These are phyloP conservation scores for Tapirus terrestris DNA, from an alignment of 2,113 vertebrate genomes.

Conservation along the genomic window DNA sequence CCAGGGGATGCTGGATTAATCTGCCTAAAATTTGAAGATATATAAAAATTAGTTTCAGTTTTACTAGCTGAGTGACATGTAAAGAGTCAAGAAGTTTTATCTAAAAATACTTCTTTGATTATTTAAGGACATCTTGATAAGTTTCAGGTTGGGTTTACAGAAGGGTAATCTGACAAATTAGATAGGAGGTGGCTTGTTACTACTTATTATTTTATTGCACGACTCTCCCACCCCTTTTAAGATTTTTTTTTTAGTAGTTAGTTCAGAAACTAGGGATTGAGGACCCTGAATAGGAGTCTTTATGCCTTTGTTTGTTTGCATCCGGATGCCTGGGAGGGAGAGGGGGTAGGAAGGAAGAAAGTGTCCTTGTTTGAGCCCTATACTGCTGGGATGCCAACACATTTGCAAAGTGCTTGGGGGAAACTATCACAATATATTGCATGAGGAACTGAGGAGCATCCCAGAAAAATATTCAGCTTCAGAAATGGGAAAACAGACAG, in stretches of 20 bases:
- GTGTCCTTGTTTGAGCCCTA: neutral
- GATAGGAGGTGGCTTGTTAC: neutral
- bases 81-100: neutral
- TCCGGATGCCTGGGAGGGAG: neutral
- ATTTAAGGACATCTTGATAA: neutral
- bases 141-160: neutral
- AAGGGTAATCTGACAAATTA: neutral
- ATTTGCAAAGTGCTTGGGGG: neutral
- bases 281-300: neutral
- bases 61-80: neutral
- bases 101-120: neutral
- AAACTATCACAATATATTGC: neutral
- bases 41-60: neutral
- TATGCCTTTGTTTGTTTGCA: neutral
- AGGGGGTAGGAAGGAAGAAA: neutral
- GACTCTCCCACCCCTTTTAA: neutral
- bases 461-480: neutral
- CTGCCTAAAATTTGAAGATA: neutral
- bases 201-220: neutral
- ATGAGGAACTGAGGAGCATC: neutral
- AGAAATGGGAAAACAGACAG: neutral
- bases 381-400: neutral
- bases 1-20: neutral
- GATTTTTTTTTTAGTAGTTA: neutral
- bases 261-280: neutral